Evolutionary conservation across 2,113 vertebrate genomes (phyloP), one percentile per base, ranked within the genome.

Genomic region (Tachysurus fulvidraco): DNA sequence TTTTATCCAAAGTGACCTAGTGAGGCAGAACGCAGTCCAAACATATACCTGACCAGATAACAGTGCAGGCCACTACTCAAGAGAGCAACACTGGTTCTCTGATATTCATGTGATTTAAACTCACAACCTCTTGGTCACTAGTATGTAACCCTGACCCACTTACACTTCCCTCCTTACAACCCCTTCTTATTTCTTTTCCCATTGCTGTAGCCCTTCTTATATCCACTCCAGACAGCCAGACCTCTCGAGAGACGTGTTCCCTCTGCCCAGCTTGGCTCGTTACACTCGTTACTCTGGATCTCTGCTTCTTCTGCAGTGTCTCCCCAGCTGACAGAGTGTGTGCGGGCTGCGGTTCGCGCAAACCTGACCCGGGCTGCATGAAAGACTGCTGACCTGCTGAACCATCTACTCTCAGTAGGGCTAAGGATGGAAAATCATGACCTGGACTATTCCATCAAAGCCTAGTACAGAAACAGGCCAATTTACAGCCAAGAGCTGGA

Each of bases 401-500:
- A 64, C 50, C 30, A 76, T 30, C 62, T 41, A 78, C 64, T 73
- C 88, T 79, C 81, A 73, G 23, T 23, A 82, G 74, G 81, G 36
- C 52, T 30, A 17, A 50, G 55, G 74, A 81, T 84, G 88, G 64
- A 76, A 84, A 86, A 86, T 55, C 69, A 83, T 21, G n/a, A 67
- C 36, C 73, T 13, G n/a, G 74, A 28, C 69, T 81, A 17, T 83
- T 85, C 59, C 30, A 64, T 85, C 62, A 84, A 81, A 69, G n/a
- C 44, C 54, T 86, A 46, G 54, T 81, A 87, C 77, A 84, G 44
- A 83, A 88, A 60, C 85, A 79, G 55, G 54, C 81, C 84, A 88
- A 83, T 86, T 88, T 86, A 83, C 57, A 52, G 59, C 52, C 17
- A 64, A 86, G 36, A 83, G 81, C 67, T 74, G 36, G 46, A 81